Base-by-base conservation (phyloP, 2,113 vertebrate genomes). In the Silurus asotus region DNA sequence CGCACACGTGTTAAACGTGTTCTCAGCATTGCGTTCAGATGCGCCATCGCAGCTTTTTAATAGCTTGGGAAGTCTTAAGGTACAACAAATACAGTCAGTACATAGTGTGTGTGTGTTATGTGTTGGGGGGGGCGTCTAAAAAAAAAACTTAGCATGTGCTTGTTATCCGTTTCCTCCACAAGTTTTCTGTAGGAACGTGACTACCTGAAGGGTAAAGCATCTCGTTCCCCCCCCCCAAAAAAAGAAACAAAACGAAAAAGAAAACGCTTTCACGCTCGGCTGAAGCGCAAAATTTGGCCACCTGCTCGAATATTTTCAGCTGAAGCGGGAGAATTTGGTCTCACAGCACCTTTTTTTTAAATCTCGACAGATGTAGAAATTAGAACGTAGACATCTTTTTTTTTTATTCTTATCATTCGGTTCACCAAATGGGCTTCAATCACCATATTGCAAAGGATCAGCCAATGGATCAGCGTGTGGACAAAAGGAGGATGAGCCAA, bases 11-110 rank as follows among this genome's bases (percentile, higher is more conserved):
- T 69, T 37, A 69, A 69, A 69, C 15, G 15, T 3, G n/a, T 13
- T 48, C 69, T 48, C 37, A 20, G 6, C 69, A 8, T 48, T 2
- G 20, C 6, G n/a, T n/a, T n/a, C n/a, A n/a, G n/a, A n/a, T 9
- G 17, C 37, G 7, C 69, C n/a, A 37, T 37, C 2, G 1, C 2
- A 1, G 37, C 2, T 37, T 37, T 37, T 0, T 45, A 17, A 93
- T 93, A 11, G 11, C 91, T 89, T 89, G 83, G 67, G 89, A 91
- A 92, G 90, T 91, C 85, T 88, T 87, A 89, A 91, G 37, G 37
- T 37, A 1, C 1, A 37, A 37, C 37, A 37, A 37, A 37, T 37
- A 37, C 37, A 37, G 37, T 37, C 37, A 37, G 37, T 37, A 37
- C 37, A 37, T 37, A 53, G 37, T 89, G 87, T 88, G 87, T 55